Evolutionary conservation across 2,113 vertebrate genomes (phyloP).

Genomic region (Mormoops blainvillei): DNA sequence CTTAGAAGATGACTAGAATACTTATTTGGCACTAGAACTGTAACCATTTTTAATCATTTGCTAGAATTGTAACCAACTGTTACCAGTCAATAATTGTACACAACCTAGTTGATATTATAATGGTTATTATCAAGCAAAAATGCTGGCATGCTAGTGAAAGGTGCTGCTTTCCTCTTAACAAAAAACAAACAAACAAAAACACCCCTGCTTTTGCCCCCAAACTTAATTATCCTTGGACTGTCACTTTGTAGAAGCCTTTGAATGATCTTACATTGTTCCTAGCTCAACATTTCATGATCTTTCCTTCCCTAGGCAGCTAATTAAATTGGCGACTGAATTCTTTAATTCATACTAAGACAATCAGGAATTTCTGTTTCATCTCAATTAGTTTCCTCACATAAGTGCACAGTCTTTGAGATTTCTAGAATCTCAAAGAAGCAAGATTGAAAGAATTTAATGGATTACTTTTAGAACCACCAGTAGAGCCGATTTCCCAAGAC

Average conservation of each 20-base stretch:
- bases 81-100: not conserved
- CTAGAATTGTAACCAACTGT: not conserved
- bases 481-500: not conserved
- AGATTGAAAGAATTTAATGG: not conserved
- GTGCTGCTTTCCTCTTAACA: conserved; percentile 9
- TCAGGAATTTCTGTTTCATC: conserved; percentile 57
- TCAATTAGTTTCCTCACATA: conserved; percentile 41
- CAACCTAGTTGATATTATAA: not conserved
- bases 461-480: conserved; percentile 7
- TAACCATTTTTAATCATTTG: not conserved
- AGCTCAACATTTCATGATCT: conserved; percentile 56
- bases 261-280: conserved; percentile 51
- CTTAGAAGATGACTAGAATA: not conserved
- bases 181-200: not conserved
- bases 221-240: conserved; percentile 42
- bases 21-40: not conserved
- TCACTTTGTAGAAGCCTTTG: conserved; percentile 28
- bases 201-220: not conserved
- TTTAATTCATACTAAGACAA: conserved; percentile 40
- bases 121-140: conserved; percentile 23
- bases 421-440: conserved; percentile 6
- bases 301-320: conserved; percentile 55
- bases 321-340: conserved; percentile 59
- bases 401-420: conserved; percentile 42
- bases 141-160: not conserved